Percentiles rank a stretch among this genome's conserved stretches.
phyloP scores from a whole-genome alignment of 2,113 vertebrate genomes.

The Chunga burmeisteri region DNA sequence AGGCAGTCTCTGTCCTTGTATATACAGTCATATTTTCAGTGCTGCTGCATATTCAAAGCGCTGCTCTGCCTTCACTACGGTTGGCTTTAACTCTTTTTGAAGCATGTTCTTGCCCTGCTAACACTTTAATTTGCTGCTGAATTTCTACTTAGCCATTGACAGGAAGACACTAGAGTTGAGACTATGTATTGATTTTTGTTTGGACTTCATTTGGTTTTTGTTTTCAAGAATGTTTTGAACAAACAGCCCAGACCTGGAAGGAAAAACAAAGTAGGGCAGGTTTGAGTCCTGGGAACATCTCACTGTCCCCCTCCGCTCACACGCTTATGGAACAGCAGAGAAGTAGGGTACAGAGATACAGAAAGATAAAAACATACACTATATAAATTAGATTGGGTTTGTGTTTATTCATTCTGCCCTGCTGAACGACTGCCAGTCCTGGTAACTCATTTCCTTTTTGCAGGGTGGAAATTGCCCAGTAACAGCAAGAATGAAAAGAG shows the following conservation, averaged over 20 bases:
- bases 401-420: background rate
- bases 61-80: background rate
- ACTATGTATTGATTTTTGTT: background rate
- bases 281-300: background rate
- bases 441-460: constrained; percentile 1
- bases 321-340: background rate
- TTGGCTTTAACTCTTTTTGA: background rate
- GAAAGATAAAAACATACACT: background rate
- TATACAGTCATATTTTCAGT: background rate
- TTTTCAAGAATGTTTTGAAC: background rate
- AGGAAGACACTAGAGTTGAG: background rate
- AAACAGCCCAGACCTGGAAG: background rate
- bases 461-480: background rate
- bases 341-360: background rate
- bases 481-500: background rate
- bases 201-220: background rate
- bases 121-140: background rate
- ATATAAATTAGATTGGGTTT: background rate
- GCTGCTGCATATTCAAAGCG: background rate
- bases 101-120: background rate
- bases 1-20: background rate
- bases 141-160: background rate
- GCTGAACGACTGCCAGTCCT: background rate
- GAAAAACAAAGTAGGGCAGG: background rate
- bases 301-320: fast-evolving